Evolutionary conservation across 2,797 vertebrate genomes (phyloP).

Genomic region (Cetoscarus ocellatus): DNA sequence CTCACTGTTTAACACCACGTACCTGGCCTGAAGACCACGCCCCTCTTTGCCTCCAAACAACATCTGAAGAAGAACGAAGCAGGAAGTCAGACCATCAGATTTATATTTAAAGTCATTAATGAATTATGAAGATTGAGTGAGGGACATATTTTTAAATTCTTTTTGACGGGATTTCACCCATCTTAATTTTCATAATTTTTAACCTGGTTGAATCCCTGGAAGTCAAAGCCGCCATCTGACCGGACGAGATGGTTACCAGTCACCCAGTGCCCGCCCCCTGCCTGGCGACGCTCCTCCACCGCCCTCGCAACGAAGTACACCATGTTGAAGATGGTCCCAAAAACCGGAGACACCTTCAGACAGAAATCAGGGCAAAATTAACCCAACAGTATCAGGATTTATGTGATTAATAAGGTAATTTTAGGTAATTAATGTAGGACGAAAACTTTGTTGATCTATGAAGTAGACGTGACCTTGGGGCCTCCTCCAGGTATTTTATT

Average conservation of each 20-base stretch:
- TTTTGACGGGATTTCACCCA: too few species aligned
- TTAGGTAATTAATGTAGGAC: too few species aligned
- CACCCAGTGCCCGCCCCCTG: slow-evolving; percentile 82
- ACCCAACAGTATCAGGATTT: neutral
- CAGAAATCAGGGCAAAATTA: neutral
- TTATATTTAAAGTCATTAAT: too few species aligned
- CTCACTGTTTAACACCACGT: slow-evolving; percentile 88
- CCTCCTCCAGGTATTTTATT: too few species aligned
- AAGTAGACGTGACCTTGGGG: too few species aligned
- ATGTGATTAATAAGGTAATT: too few species aligned
- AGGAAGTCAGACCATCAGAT: neutral
- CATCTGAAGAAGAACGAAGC: slow-evolving; percentile 34
- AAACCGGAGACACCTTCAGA: slow-evolving; percentile 91
- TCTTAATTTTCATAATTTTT: neutral
- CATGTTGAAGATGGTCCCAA: slow-evolving; percentile 92
- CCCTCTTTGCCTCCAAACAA: slow-evolving; percentile 69
- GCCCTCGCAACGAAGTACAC: slow-evolving; percentile 86
- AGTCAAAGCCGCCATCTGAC: slow-evolving; percentile 75
- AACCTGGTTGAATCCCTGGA: slow-evolving; percentile 86
- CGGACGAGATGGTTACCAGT: slow-evolving; percentile 79
- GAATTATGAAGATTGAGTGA: too few species aligned
- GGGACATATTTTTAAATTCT: too few species aligned
- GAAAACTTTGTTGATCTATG: too few species aligned
- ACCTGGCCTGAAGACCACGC: slow-evolving; percentile 76
- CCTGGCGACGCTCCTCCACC: slow-evolving; percentile 74